Conservation (phyloP, 2,888 invertebrate species). For the Pterostichus niger region DNA sequence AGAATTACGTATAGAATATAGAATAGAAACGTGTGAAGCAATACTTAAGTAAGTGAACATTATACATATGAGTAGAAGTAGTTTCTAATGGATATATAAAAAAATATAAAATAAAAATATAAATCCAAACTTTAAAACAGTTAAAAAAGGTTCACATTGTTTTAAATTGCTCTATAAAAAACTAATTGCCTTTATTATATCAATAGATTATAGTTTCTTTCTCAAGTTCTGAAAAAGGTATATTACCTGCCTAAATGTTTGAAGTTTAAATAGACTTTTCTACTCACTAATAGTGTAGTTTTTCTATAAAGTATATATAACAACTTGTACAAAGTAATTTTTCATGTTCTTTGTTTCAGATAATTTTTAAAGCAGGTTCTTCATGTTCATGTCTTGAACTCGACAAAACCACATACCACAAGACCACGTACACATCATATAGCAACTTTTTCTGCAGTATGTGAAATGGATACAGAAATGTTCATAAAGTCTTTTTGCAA, state of each 20-base stretch:
- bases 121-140: slow-evolving; percentile 7
- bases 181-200: slow-evolving; percentile 42
- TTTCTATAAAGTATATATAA: slow-evolving; percentile 14
- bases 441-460: slow-evolving; percentile 27
- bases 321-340: slow-evolving; percentile 25
- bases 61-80: not conserved
- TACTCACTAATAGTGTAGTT: slow-evolving; percentile 11
- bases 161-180: slow-evolving; percentile 42
- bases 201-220: slow-evolving; percentile 15
- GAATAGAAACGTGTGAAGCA: not conserved
- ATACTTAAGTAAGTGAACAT: not conserved
- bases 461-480: slow-evolving; percentile 32
- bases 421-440: slow-evolving; percentile 29
- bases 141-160: slow-evolving; percentile 18
- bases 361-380: slow-evolving; percentile 44
- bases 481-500: slow-evolving; percentile 12
- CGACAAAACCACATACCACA: slow-evolving; percentile 41
- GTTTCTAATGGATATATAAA: not conserved
- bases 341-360: slow-evolving; percentile 46
- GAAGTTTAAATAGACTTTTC: slow-evolving; percentile 14
- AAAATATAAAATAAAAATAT: slow-evolving; percentile 15
- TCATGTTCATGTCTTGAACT: slow-evolving; percentile 9
- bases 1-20: not conserved
- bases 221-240: slow-evolving; percentile 21
- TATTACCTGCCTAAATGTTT: slow-evolving; percentile 24